Percentiles rank a stretch among this genome's conserved stretches.
Conservation (phyloP, 2,888 invertebrate species). For the Cheilosia urbana region DNA sequence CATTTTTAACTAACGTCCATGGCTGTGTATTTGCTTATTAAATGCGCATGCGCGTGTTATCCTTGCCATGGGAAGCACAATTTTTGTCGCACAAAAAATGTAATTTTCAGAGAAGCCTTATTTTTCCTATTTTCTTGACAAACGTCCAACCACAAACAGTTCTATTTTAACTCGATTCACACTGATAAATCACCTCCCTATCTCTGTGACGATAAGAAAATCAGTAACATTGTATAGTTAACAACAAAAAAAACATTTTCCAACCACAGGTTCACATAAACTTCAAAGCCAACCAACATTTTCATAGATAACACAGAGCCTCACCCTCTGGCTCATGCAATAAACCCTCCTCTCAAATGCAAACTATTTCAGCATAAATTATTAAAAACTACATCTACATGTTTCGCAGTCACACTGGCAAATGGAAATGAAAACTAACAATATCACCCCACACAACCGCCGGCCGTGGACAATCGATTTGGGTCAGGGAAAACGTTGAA, state of each 20-base stretch:
- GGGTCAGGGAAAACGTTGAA: conserved; percentile 58
- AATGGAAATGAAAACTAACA: background rate
- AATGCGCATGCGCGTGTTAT: no score
- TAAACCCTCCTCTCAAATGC: conserved; percentile 7
- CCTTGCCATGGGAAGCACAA: no score
- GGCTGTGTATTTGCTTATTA: no score
- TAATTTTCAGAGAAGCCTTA: no score
- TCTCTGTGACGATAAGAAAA: conserved; percentile 9
- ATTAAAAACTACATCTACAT: background rate
- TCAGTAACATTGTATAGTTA: background rate
- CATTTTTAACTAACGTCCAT: no score
- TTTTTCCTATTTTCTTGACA: no score
- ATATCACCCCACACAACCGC: background rate
- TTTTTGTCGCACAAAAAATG: no score
- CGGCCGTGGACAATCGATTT: conserved; percentile 10
- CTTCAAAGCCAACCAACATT: background rate
- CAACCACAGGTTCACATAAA: conserved; percentile 24
- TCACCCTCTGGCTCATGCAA: background rate
- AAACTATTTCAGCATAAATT: conserved; percentile 15
- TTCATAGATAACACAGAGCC: background rate
- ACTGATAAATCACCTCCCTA: background rate
- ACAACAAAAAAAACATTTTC: background rate
- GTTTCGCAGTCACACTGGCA: no score
- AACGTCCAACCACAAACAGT: background rate
- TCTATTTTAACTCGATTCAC: background rate